These are phyloP conservation scores for Sebastes kiyomatsui DNA, from an alignment of 2,797 vertebrate genomes.

Conservation along the genomic window DNA sequence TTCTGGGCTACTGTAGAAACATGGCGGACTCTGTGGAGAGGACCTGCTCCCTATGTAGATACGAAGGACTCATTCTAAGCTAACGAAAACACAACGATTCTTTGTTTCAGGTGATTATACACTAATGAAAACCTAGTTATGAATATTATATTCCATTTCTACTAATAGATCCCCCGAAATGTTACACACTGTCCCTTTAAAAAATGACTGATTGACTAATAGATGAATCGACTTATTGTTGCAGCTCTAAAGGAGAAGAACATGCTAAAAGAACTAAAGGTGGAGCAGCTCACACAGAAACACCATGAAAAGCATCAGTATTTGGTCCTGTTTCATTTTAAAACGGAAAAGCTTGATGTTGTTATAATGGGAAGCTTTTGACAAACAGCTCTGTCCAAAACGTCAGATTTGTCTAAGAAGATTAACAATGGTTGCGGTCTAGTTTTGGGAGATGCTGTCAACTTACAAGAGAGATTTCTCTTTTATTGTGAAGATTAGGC, in stretches of 20 bases:
- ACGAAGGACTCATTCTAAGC: too few species aligned
- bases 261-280: neutral
- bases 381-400: neutral
- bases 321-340: neutral
- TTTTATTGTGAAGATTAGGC: slow-evolving; percentile 14
- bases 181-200: too few species aligned
- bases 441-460: slow-evolving; percentile 11
- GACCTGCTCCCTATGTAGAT: too few species aligned
- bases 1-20: too few species aligned
- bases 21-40: too few species aligned
- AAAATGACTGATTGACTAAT: neutral
- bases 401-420: slow-evolving; percentile 20
- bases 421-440: slow-evolving; percentile 8
- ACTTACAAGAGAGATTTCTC: neutral
- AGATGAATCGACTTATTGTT: neutral
- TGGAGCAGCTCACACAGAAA: neutral
- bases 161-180: too few species aligned
- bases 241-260: neutral
- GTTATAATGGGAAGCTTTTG: neutral
- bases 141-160: too few species aligned
- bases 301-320: neutral
- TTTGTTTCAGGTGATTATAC: too few species aligned
- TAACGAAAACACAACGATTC: too few species aligned
- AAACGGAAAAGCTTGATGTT: neutral
- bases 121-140: too few species aligned